phyloP scores from a whole-genome alignment of 2,113 vertebrate genomes.

The Erythrocercus mccallii region DNA sequence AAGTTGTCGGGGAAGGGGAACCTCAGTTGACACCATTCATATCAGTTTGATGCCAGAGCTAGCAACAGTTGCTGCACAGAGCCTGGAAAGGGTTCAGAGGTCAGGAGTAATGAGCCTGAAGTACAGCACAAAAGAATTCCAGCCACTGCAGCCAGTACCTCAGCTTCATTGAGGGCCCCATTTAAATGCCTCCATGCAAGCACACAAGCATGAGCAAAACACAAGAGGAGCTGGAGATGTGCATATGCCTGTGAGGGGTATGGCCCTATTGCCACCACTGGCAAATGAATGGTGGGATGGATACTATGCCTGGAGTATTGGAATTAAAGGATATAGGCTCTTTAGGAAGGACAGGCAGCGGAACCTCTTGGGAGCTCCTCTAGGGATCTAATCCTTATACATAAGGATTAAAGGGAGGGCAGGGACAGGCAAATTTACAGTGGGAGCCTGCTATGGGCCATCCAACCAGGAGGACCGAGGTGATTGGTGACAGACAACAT shows the following conservation, averaged over 20 bases:
- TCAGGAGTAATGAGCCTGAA: neutral
- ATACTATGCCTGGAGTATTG: neutral
- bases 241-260: neutral
- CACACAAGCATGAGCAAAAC: neutral
- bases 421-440: neutral
- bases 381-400: neutral
- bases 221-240: neutral
- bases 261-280: neutral
- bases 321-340: neutral
- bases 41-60: neutral
- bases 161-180: neutral
- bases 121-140: neutral
- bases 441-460: neutral
- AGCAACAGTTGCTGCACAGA: neutral
- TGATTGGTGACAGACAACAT: neutral
- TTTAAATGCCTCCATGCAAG: neutral
- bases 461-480: accelerated
- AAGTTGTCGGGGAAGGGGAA: neutral
- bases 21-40: neutral
- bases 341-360: neutral
- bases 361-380: neutral
- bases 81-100: neutral
- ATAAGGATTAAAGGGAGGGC: neutral
- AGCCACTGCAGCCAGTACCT: neutral
- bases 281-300: neutral